These are phyloP conservation scores for Pedetes capensis DNA, from an alignment of 2,113 vertebrate species.

Conservation along the genomic window DNA sequence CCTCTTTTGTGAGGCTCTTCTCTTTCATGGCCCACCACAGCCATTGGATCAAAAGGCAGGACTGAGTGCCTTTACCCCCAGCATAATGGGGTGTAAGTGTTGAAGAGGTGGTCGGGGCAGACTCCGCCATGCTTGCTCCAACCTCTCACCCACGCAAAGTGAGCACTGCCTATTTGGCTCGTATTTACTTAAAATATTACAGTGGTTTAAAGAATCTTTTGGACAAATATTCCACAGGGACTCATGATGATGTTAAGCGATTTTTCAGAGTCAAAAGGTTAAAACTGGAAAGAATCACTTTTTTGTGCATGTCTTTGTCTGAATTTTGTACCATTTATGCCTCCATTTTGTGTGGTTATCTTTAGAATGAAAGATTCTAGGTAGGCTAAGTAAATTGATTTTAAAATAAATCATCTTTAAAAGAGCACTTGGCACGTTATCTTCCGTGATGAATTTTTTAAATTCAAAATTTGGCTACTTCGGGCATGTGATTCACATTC, in stretches of 20 bases:
- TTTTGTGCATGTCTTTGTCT: not conserved
- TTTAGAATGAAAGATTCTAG: not conserved
- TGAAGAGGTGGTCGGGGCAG: not conserved
- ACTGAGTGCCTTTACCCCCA: not conserved
- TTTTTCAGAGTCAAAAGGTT: not conserved
- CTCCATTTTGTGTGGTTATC: not conserved
- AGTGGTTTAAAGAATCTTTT: not conserved
- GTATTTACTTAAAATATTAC: not conserved
- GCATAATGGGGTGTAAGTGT: not conserved
- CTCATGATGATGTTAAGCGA: not conserved
- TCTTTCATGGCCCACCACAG: not conserved
- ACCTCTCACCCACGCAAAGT: not conserved
- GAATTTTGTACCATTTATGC: not conserved
- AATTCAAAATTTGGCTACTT: slow-evolving; percentile 28
- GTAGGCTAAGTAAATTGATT: not conserved
- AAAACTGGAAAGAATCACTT: not conserved
- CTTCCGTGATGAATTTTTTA: slow-evolving; percentile 28
- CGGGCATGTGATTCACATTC: slow-evolving; percentile 5
- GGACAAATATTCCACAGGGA: not conserved
- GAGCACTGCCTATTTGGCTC: not conserved
- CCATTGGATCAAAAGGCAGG: not conserved
- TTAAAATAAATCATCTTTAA: slow-evolving; percentile 31
- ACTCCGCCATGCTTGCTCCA: rapidly evolving
- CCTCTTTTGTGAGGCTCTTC: not conserved
- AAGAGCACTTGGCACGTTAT: not conserved